phyloP scores from a whole-genome alignment of 64 coral and sea anemone species.

The Stichodactyla helianthus region DNA sequence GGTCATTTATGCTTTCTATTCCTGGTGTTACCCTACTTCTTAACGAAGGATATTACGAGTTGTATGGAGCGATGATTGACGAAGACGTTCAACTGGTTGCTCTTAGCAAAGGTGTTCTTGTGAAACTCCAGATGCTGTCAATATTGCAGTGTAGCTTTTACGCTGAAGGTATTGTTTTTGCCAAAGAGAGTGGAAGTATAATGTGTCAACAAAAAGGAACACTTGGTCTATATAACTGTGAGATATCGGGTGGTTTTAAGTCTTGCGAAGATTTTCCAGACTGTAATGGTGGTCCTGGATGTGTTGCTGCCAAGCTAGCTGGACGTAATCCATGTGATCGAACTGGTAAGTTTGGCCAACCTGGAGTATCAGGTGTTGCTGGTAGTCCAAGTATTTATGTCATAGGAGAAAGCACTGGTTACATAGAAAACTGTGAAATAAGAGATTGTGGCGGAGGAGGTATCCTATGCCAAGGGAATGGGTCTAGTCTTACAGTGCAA shows the following conservation, averaged over 20 bases:
- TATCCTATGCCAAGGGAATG: background rate
- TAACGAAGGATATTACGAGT: constrained; percentile 48
- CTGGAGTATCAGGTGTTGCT: background rate
- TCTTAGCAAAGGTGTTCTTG: constrained; percentile 13
- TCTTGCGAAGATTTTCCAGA: constrained; percentile 75
- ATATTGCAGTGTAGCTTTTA: background rate
- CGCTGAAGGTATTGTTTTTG: constrained; percentile 62
- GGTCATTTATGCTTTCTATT: background rate
- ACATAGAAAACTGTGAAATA: constrained; percentile 38
- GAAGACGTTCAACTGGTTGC: constrained; percentile 27
- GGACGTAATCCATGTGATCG: constrained; percentile 44
- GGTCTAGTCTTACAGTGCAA: background rate
- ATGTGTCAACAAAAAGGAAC: background rate
- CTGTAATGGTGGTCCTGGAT: constrained; percentile 63
- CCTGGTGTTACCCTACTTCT: constrained; percentile 33
- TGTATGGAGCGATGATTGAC: background rate
- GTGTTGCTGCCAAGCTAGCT: constrained; percentile 17
- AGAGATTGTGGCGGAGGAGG: constrained; percentile 62
- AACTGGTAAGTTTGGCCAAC: constrained; percentile 28
- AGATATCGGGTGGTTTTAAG: constrained; percentile 45
- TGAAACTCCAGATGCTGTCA: background rate
- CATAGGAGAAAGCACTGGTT: background rate
- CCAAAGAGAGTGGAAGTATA: constrained; percentile 27
- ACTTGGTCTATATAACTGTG: constrained; percentile 28
- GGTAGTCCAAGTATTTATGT: constrained; percentile 43